phyloP scores from a whole-genome alignment of 2,113 vertebrate genomes.

The Merops nubicus region DNA sequence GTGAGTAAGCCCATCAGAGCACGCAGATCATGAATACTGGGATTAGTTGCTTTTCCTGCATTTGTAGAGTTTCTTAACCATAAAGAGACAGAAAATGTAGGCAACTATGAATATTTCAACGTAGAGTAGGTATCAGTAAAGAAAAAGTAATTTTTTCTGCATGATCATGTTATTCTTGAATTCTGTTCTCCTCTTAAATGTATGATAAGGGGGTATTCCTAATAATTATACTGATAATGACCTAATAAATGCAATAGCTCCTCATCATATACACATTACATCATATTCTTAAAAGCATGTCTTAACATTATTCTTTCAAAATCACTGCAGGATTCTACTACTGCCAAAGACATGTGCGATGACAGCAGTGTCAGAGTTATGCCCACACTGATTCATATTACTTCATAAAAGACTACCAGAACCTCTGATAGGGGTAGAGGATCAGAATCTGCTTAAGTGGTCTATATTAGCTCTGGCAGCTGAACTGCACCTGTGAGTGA shows the following conservation, averaged over 20 bases:
- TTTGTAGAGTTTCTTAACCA: neutral
- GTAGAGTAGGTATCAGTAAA: neutral
- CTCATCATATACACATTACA: neutral
- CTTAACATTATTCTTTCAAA: neutral
- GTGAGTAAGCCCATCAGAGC: neutral
- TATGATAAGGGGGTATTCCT: neutral
- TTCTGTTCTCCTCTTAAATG: neutral
- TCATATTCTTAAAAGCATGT: neutral
- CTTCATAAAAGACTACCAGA: neutral
- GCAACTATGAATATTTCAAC: neutral
- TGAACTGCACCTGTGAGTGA: neutral
- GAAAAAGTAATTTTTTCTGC: neutral
- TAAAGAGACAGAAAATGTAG: neutral
- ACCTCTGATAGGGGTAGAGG: neutral
- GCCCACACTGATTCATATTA: neutral
- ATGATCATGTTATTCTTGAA: neutral
- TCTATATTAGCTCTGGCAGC: slow-evolving; percentile 6
- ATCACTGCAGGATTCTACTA: neutral
- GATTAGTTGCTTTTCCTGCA: neutral
- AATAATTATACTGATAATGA: neutral
- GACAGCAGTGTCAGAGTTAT: neutral
- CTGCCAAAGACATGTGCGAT: neutral
- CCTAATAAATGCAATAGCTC: neutral
- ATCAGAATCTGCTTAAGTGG: neutral
- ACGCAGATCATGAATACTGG: neutral